Conservation (phyloP, 92 coral and sea anemone genomes). For the Bergia sp. region DNA sequence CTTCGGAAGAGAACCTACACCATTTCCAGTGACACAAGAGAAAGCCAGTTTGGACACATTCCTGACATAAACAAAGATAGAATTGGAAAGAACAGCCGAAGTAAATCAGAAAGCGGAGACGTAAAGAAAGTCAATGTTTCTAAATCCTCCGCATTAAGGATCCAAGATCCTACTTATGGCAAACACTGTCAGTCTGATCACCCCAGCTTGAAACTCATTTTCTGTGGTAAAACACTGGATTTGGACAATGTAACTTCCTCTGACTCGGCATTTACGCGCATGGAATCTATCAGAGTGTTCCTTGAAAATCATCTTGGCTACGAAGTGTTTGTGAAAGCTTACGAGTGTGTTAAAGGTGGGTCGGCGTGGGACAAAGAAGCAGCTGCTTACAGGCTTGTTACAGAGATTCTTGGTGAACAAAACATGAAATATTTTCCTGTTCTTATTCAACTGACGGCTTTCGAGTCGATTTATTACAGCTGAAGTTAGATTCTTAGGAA, state of each 20-base stretch:
- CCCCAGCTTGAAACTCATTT: conserved; percentile 52
- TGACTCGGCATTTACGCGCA: conserved; percentile 74
- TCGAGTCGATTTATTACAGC: conserved; percentile 59
- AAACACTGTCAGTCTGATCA: neutral
- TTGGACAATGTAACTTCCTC: conserved; percentile 60
- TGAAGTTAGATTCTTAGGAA: neutral
- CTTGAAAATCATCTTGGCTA: conserved; percentile 76
- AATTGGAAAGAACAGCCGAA: neutral
- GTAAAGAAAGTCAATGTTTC: neutral
- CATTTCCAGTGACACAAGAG: conserved; percentile 42
- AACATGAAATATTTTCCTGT: conserved; percentile 71
- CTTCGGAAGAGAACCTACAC: conserved; percentile 60
- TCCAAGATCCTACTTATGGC: neutral
- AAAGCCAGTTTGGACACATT: conserved; percentile 43
- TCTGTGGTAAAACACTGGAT: conserved; percentile 72
- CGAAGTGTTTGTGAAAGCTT: conserved; percentile 70
- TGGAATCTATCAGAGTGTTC: conserved; percentile 80
- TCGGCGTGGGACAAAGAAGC: conserved; percentile 55
- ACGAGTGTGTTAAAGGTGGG: conserved; percentile 57
- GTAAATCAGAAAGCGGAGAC: conserved; percentile 15
- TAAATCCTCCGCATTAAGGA: neutral
- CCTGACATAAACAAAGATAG: conserved; percentile 34
- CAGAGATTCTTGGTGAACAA: conserved; percentile 66
- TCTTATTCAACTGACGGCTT: conserved; percentile 75
- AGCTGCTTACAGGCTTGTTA: conserved; percentile 41